Evolutionary conservation across 2,888 invertebrate genomes (phyloP), one percentile per base, ranked within the genome.

Genomic region (Polia nebulosa): DNA sequence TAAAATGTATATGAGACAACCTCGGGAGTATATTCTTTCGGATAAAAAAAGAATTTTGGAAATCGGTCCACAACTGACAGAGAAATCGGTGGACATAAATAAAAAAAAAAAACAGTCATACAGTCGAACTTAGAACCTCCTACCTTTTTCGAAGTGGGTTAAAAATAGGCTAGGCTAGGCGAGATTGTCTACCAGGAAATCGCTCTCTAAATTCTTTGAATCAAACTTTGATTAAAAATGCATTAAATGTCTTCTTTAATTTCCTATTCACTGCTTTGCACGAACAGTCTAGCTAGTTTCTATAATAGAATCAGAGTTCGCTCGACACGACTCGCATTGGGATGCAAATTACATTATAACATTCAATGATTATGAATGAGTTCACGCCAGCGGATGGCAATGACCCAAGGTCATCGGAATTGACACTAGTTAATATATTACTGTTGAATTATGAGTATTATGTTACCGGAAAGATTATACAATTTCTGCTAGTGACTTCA

Each of bases 291-390:
- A 58, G 57, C 29, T 53, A 68, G 68, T 47, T 80, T 70, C 64
- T 76, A 76, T 84, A 86, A 83, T 84, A 81, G 74, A 85, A 85
- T 83, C 79, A 75, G 70, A 77, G 82, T 84, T 86, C 86, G 78
- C 70, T 69, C 74, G 80, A 83, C 83, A 82, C 81, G 80, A 71
- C 58, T 47, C 81, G 80, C 86, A 89, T 90, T 88, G 81, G 81
- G 82, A 89, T 90, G 90, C 88, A 90, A 91, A 91, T 90, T 87
- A 88, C 85, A 88, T 89, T 85, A 87, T 81, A 87, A 78, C 83
- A 84, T 84, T 87, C 80, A 84, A 79, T 78, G 83, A 82, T 87
- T 87, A 85, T 88, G 87, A 90, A 90, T 88, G 90, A 88, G 88
- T 87, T 88, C 86, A 85, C 77, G 55, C 80, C 41, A 75, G 80